Evolutionary conservation across 1,140 invertebrate species (phyloP), one percentile per base, ranked within the genome.

Genomic region (Maniola jurtina): DNA sequence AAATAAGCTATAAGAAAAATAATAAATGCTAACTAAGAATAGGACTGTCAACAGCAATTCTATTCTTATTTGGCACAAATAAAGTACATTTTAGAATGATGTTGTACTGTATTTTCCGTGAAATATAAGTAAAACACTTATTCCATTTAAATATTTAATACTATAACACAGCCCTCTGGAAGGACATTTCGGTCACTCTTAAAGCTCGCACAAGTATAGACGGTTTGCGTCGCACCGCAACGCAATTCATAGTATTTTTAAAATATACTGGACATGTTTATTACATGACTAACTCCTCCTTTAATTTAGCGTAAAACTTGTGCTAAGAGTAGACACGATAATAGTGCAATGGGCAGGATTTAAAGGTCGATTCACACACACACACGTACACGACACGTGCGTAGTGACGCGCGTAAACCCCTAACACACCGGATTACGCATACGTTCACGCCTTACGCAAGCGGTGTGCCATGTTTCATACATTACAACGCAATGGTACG

Each of bases 101-200:
- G 47, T 35, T 63, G 38, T 13, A 57, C 36, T 40, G 25, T 36
- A 14, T 57, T 40, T 45, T 50, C 33, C 59, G 6, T 58, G 57
- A 36, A 59, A 45, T 59, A 47, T 60, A 59, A 34, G 45, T 69
- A 42, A 65, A 64, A 56, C 16, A 60, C 63, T 60, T 47, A 63
- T 42, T 61, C 61, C 25, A 36, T 61, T 61, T 55, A 55, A 60
- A 64, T 63, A 66, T 70, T 69, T 70, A 73, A 71, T 68, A 74
- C 68, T 73, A 79, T 70, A 76, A 75, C 81, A 84, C 81, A 84
- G 82, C 80, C 80, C 82, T 58, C 16, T 65, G 75, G 75, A 78
- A 77, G 82, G 82, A 84, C 80, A 73, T 69, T 55, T 45, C 61
- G 66, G 47, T 69, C 67, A 60, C 61, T 62, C 56, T 38, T 61